Evolutionary conservation across 2,113 vertebrate species (phyloP).

Genomic region (Epinephelus moara): DNA sequence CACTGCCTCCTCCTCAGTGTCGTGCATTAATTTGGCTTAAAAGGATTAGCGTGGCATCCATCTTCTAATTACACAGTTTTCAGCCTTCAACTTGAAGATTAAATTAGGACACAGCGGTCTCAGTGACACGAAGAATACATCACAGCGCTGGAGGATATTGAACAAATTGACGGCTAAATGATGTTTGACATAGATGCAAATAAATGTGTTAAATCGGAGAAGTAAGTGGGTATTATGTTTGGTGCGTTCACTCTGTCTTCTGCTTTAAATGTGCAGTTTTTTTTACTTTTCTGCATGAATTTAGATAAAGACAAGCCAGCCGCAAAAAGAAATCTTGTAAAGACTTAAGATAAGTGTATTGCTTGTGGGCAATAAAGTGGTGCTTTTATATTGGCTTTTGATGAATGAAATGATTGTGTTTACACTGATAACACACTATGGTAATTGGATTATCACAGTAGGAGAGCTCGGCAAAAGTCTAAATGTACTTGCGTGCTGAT

Average conservation of each 20-base stretch:
- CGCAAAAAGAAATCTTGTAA: background rate
- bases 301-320: constrained; percentile 11
- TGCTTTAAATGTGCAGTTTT: constrained; percentile 7
- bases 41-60: constrained; percentile 67
- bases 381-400: constrained; percentile 20
- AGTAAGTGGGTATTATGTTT: background rate
- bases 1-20: constrained; percentile 28
- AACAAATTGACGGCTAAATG: constrained; percentile 4
- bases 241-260: background rate
- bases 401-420: constrained; percentile 16
- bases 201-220: background rate
- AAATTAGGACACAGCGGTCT: constrained; percentile 35
- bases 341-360: constrained; percentile 12
- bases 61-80: constrained; percentile 72
- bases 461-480: background rate
- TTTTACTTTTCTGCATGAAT: background rate
- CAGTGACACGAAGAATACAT: constrained; percentile 18
- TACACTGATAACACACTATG: background rate
- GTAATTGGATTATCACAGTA: constrained; percentile 13
- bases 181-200: constrained; percentile 15
- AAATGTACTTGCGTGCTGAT: background rate
- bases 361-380: background rate
- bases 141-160: background rate
- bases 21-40: constrained; percentile 67
- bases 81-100: constrained; percentile 49